Evolutionary conservation across 2,888 invertebrate species (phyloP), one percentile per base, ranked within the genome.

Genomic region (Xestobium rufovillosum): DNA sequence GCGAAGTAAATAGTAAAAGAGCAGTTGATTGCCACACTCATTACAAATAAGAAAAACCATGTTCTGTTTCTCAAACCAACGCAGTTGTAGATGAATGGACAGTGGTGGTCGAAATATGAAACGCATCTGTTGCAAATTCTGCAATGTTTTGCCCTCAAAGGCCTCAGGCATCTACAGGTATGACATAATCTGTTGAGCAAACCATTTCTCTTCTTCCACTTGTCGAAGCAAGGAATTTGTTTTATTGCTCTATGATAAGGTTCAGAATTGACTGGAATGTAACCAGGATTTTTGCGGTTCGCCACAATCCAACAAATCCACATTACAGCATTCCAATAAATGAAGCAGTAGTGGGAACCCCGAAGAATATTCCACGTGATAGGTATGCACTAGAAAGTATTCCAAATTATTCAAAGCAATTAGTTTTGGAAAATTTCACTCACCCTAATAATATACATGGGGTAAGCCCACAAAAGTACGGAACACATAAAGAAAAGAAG

Each of bases 11-110:
- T 83, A 0, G 88, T 84, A 49, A 88, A 80, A 0, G 87, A 82
- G 62, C 88, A 88, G 65, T 90, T 88, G 42, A 89, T 81, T 6
- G 89, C 87, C 16, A 90, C 80, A 53, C 86, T 84, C 72, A 86
- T 76, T 1, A 90, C 87, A 61, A 91, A 91, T 36, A 88, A 66
- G 61, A 89, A 86, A 69, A 92, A 92, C 90, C 91, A 92, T 73
- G 88, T 86, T 55, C 92, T 78, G 67, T 94, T 94, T 41, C 83
- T 77, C 25, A 91, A 71, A 1, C 94, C 94, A 11, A 94, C 89
- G 62, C 94, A 94, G 62, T 94, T 94, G 66, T 91, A 89, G 52
- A 94, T 90, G 60, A 92, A 94, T 0, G 92, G 92, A 60, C 94
- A 94, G 61, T 94, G 92, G 65, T 94, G 92, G 61, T 94, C 92